A percentile compares a stretch with the other conserved stretches of the same genome.
Evolutionary conservation across 92 coral and sea anemone species (phyloP).

Genomic region (Actinostola sp.): DNA sequence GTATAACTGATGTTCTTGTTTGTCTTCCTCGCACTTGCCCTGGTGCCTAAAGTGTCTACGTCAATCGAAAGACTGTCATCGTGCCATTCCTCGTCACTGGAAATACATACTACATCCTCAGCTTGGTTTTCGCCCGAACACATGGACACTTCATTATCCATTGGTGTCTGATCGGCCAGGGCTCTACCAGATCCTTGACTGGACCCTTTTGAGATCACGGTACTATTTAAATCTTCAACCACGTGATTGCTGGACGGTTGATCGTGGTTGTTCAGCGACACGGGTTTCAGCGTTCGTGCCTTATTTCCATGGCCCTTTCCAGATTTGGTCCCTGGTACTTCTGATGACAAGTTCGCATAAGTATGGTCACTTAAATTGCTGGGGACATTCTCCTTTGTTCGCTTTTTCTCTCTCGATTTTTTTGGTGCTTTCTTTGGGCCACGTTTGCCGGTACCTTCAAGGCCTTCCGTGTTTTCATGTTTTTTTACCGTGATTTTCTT

Average conservation of each 20-base stretch:
- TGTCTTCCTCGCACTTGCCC: slow-evolving; percentile 31
- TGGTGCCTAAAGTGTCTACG: not conserved
- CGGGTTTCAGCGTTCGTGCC: not conserved
- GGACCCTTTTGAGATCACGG: no score
- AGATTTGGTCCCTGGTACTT: not conserved
- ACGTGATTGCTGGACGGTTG: no score
- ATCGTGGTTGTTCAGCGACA: no score
- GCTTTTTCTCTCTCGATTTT: not conserved
- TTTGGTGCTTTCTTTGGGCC: not conserved
- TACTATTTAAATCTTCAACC: no score
- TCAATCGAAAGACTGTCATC: slow-evolving; percentile 7
- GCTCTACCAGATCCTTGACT: no score
- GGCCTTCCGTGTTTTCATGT: no score
- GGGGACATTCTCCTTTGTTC: not conserved
- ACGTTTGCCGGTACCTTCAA: not conserved
- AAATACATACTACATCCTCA: not conserved
- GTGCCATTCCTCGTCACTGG: slow-evolving; percentile 36
- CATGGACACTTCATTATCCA: no score
- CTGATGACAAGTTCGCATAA: not conserved
- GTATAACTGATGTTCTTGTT: not conserved
- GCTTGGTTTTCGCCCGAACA: not conserved
- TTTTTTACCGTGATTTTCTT: not conserved
- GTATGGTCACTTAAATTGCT: not conserved
- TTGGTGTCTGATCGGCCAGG: no score
- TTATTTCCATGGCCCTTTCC: not conserved